Evolutionary conservation across 2,888 invertebrate genomes (phyloP).

Genomic region (Zhuqinia jingwanae): DNA sequence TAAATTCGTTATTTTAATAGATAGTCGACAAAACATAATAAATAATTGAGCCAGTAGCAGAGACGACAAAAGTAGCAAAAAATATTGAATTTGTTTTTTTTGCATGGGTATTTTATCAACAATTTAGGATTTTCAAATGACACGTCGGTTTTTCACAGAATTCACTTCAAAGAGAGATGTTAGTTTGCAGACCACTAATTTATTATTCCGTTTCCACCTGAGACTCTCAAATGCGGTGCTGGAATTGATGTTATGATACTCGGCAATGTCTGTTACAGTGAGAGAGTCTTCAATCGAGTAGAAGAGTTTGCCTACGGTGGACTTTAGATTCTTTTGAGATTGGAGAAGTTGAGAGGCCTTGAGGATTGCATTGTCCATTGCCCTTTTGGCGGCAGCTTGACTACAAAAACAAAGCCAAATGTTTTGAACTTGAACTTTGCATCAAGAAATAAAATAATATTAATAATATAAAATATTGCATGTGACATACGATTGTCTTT

Average conservation of each 20-base stretch:
- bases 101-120: not conserved
- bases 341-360: conserved; percentile 69
- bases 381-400: conserved; percentile 64
- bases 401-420: conserved; percentile 40
- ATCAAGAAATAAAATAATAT: not conserved
- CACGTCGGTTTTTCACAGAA: conserved; percentile 46
- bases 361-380: conserved; percentile 68
- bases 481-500: conserved; percentile 66
- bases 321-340: conserved; percentile 51
- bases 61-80: not conserved
- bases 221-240: conserved; percentile 68
- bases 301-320: conserved; percentile 65
- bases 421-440: not conserved
- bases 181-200: conserved; percentile 67
- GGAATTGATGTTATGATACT: conserved; percentile 61
- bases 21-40: not conserved
- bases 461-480: not conserved
- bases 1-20: not conserved
- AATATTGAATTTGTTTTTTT: not conserved
- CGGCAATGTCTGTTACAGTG: conserved; percentile 52
- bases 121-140: not conserved
- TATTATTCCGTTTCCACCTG: conserved; percentile 70
- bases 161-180: conserved; percentile 74
- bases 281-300: conserved; percentile 73
- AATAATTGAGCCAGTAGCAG: not conserved